These are phyloP conservation scores for Chlamydotis undulata DNA, from an alignment of 2,113 vertebrate species.

Conservation along the genomic window DNA sequence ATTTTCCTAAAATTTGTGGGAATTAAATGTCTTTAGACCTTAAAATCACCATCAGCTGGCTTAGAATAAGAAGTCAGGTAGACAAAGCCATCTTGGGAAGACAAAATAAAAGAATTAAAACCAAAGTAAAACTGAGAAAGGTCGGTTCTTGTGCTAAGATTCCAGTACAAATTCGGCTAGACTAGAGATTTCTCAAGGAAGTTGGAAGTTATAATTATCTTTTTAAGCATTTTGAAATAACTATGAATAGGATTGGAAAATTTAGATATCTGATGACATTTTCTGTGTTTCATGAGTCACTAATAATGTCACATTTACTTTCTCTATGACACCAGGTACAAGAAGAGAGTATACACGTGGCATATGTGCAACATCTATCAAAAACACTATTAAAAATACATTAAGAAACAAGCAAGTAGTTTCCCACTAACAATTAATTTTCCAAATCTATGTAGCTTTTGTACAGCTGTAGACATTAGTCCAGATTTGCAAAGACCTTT, in stretches of 20 bases:
- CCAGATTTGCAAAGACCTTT: neutral
- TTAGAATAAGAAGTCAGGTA: neutral
- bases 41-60: neutral
- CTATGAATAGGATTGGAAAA: neutral
- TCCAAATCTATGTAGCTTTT: neutral
- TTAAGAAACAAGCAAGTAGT: neutral
- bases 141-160: neutral
- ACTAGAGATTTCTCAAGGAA: neutral
- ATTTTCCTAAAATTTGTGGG: neutral
- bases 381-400: neutral
- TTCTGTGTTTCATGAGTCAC: neutral
- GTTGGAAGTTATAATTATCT: neutral
- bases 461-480: neutral
- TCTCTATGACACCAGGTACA: neutral
- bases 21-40: neutral
- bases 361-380: neutral
- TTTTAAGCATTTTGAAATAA: neutral
- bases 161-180: neutral
- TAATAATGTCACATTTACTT: neutral
- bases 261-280: neutral
- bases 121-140: neutral
- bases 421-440: neutral
- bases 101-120: neutral
- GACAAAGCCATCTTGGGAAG: neutral
- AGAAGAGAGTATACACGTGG: neutral